Percentiles rank a stretch among this genome's conserved stretches.
phyloP scores from a whole-genome alignment of 2,797 vertebrate species.

The Podargus strigoides region DNA sequence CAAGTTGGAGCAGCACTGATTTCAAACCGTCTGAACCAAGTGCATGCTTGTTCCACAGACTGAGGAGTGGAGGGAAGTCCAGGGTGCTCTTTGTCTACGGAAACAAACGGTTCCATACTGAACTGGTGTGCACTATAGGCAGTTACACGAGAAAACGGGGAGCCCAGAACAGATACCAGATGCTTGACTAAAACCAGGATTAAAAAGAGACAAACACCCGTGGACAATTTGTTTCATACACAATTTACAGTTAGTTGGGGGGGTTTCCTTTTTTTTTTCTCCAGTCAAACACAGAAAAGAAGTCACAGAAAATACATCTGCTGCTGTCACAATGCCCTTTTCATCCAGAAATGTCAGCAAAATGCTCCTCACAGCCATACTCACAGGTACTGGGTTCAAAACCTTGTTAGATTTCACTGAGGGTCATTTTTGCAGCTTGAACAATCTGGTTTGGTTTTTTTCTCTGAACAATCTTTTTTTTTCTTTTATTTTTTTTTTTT shows the following conservation, averaged over 20 bases:
- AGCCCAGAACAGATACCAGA: slow-evolving; percentile 67
- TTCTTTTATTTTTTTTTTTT: no score
- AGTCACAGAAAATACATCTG: slow-evolving; percentile 69
- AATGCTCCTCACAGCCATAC: slow-evolving; percentile 17
- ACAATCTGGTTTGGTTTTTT: neutral
- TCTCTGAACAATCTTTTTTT: no score
- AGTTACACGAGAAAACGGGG: slow-evolving; percentile 58
- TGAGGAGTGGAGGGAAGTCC: slow-evolving; percentile 50
- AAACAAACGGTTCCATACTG: slow-evolving; percentile 38
- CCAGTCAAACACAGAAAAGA: slow-evolving; percentile 60
- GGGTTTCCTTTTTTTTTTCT: neutral
- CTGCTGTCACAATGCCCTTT: slow-evolving; percentile 68
- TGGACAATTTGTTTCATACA: slow-evolving; percentile 70
- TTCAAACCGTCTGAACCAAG: slow-evolving; percentile 61
- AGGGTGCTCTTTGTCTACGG: slow-evolving; percentile 52
- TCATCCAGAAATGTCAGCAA: neutral
- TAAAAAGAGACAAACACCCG: slow-evolving; percentile 50
- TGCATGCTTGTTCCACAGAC: slow-evolving; percentile 66
- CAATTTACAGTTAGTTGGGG: slow-evolving; percentile 65
- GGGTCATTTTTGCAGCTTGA: slow-evolving; percentile 17
- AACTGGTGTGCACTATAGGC: slow-evolving; percentile 48
- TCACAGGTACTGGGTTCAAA: slow-evolving; percentile 20
- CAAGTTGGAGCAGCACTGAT: slow-evolving; percentile 52
- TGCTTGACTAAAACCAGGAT: slow-evolving; percentile 65
- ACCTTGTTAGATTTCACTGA: neutral